These are phyloP conservation scores for Hippocampus comes DNA, from an alignment of 2,113 vertebrate species.

Conservation along the genomic window DNA sequence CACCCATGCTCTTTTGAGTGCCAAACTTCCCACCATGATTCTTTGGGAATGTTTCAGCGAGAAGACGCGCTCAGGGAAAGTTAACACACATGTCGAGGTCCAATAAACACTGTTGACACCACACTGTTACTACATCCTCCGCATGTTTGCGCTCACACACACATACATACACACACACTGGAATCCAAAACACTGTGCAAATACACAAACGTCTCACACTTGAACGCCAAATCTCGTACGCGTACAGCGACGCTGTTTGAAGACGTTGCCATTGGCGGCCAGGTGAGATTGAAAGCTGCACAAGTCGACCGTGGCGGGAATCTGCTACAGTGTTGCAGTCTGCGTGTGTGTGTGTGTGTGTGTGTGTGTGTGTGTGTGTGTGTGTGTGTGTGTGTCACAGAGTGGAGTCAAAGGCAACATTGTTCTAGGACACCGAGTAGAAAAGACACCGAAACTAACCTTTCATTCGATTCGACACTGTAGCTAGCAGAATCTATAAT, in stretches of 20 bases:
- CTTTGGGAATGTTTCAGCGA: conserved; percentile 1
- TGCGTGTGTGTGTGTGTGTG: not conserved
- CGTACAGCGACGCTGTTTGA: conserved; percentile 46
- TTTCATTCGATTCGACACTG: not conserved
- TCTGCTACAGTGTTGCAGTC: conserved; percentile 27
- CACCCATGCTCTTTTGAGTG: not conserved
- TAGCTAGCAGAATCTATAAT: no score
- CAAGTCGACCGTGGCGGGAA: conserved; percentile 14
- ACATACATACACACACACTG: conserved; percentile 17
- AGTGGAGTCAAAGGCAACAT: conserved; percentile 43
- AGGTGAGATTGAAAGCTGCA: conserved; percentile 34
- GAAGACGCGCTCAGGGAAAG: conserved; percentile 26
- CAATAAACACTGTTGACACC: conserved; percentile 50
- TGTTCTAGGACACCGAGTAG: conserved; percentile 34
- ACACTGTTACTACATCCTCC: conserved; percentile 45
- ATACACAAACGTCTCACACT: conserved; percentile 48
- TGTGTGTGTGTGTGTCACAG: conserved; percentile 4
- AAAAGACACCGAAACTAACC: conserved; percentile 8
- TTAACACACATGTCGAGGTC: conserved; percentile 37
- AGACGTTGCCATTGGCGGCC: conserved; percentile 46
- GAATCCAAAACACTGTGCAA: conserved; percentile 25
- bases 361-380: conserved; percentile 9
- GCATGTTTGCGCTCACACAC: conserved; percentile 23
- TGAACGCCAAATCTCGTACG: conserved; percentile 43
- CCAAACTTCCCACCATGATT: not conserved